These are phyloP conservation scores for Aldabrachelys gigantea DNA, from an alignment of 2,113 vertebrate species.

Conservation along the genomic window DNA sequence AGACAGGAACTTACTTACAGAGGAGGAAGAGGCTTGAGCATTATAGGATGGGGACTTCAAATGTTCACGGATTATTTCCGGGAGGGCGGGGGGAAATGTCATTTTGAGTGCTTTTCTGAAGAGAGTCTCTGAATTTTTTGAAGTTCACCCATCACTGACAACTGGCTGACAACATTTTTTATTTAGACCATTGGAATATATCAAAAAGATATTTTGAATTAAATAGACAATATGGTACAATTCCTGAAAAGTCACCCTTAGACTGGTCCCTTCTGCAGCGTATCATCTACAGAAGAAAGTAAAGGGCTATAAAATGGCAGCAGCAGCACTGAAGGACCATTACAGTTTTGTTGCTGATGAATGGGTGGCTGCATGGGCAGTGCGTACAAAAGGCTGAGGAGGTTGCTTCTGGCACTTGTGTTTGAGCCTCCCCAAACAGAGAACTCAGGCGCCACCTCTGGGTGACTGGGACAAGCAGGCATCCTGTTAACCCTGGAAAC, in stretches of 20 bases:
- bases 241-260: not conserved
- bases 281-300: not conserved
- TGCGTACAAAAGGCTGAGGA: no score
- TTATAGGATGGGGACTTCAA: not conserved
- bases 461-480: not conserved
- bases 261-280: not conserved
- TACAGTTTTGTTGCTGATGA: not conserved
- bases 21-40: not conserved
- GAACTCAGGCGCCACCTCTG: no score
- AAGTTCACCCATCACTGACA: not conserved
- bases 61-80: not conserved
- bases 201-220: not conserved
- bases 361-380: not conserved
- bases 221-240: not conserved
- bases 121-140: not conserved
- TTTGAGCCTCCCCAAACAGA: no score
- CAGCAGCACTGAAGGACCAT: not conserved
- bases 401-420: no score
- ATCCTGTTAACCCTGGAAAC: not conserved
- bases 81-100: fast-evolving
- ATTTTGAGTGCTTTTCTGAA: not conserved
- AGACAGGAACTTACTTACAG: not conserved
- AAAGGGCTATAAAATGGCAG: not conserved
- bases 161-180: not conserved
- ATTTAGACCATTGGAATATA: not conserved